Conservation (phyloP, 1,140 invertebrate species). For the Aphelenchoides besseyi region DNA sequence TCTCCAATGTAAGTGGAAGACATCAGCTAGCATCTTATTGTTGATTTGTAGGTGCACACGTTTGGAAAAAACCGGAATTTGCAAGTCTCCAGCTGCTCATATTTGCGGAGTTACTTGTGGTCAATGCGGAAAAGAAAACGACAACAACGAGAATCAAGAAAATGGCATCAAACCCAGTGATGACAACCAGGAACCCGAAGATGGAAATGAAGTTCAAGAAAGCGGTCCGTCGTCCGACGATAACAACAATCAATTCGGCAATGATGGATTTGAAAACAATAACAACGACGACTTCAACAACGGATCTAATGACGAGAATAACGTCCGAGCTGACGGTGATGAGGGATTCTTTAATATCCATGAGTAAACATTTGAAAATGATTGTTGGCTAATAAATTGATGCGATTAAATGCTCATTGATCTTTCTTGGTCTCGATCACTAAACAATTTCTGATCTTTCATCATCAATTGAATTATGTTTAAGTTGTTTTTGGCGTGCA, state of each 20-base stretch:
- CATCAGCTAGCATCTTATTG: not conserved
- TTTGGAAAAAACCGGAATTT: not conserved
- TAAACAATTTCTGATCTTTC: too few species aligned
- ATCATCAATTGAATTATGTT: not conserved
- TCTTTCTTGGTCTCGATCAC: too few species aligned
- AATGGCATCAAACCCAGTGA: not conserved
- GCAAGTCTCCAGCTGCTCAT: not conserved
- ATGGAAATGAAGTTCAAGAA: not conserved
- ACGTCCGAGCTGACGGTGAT: not conserved
- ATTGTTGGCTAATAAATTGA: not conserved
- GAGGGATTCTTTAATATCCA: not conserved
- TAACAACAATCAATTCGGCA: not conserved
- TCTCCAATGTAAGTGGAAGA: not conserved
- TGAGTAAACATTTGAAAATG: not conserved
- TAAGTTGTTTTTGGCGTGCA: not conserved
- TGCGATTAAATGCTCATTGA: too few species aligned
- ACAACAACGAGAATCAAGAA: not conserved
- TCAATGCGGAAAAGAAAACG: not conserved
- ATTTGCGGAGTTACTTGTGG: not conserved
- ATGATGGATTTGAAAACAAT: not conserved
- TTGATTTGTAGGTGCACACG: not conserved
- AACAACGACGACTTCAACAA: not conserved
- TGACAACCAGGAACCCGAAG: too few species aligned
- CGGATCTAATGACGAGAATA: not conserved
- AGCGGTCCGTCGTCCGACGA: not conserved